Conservation (phyloP, 2,797 vertebrate genomes). For the Naso thynnoides region DNA sequence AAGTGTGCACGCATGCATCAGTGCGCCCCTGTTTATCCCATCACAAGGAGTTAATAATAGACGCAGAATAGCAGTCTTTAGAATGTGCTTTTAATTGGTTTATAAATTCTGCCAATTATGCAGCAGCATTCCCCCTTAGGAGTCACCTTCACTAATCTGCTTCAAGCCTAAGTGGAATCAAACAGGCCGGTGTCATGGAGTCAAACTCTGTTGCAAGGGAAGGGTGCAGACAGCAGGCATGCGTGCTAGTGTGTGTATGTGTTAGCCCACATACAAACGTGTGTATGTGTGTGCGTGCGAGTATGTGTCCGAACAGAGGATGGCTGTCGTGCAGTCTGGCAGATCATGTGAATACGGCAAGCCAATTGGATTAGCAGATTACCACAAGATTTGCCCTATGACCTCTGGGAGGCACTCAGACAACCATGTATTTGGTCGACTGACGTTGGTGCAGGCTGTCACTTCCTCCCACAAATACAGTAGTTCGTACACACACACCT, state of each 20-base stretch:
- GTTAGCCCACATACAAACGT: slow-evolving; percentile 30
- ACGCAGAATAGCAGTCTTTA: slow-evolving; percentile 69
- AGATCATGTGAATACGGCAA: slow-evolving; percentile 83
- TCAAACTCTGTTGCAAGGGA: slow-evolving; percentile 64
- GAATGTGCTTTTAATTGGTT: slow-evolving; percentile 84
- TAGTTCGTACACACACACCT: slow-evolving; percentile 14
- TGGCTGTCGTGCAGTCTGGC: slow-evolving; percentile 61
- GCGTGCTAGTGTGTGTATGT: slow-evolving; percentile 33
- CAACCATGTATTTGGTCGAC: slow-evolving; percentile 66
- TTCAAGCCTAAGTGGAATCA: slow-evolving; percentile 79
- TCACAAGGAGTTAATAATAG: slow-evolving; percentile 81
- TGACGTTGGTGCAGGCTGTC: slow-evolving; percentile 70
- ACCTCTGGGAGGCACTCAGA: slow-evolving; percentile 77
- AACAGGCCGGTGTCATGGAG: slow-evolving; percentile 72
- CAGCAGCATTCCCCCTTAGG: slow-evolving; percentile 73
- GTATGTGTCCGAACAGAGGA: slow-evolving; percentile 58
- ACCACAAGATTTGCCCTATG: slow-evolving; percentile 83
- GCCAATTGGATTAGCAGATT: slow-evolving; percentile 88
- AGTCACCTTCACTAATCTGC: slow-evolving; percentile 87
- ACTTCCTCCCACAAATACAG: slow-evolving; percentile 50
- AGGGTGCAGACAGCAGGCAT: slow-evolving; percentile 45
- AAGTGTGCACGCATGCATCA: slow-evolving; percentile 58
- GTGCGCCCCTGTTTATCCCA: slow-evolving; percentile 72
- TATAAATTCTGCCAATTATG: slow-evolving; percentile 85
- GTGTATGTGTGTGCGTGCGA: slow-evolving; percentile 35